Conservation (phyloP, 2,113 vertebrate genomes). For the Hemichromis elongatus region DNA sequence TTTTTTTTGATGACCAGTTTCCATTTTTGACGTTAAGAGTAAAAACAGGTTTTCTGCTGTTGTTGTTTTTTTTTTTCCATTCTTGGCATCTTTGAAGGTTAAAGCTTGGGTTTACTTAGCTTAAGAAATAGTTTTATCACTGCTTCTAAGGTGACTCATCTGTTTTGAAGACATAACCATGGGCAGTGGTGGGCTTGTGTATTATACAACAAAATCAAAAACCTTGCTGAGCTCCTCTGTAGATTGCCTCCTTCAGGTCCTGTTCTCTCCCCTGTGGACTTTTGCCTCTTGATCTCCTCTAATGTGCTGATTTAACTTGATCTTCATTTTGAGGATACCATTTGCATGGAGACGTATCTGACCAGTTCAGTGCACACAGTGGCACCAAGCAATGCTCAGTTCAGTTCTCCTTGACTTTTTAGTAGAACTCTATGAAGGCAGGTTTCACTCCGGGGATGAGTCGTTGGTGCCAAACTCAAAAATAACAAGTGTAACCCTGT, state of each 20-base stretch:
- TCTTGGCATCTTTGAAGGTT: not conserved
- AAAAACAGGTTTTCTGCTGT: not conserved
- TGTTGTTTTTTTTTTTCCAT: not conserved
- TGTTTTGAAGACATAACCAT: not conserved
- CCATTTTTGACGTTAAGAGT: not conserved
- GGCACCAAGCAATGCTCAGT: not conserved
- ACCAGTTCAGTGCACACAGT: not conserved
- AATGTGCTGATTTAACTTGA: not conserved
- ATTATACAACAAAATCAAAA: not conserved
- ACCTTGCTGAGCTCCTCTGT: not conserved
- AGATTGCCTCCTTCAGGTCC: not conserved
- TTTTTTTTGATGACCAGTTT: not conserved
- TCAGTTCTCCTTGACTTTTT: not conserved
- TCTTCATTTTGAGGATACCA: not conserved
- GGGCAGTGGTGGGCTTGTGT: not conserved
- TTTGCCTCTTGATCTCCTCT: not conserved
- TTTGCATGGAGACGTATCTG: not conserved
- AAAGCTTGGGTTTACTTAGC: not conserved
- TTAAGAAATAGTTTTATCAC: not conserved
- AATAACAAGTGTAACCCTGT: not conserved
- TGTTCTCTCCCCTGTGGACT: not conserved
- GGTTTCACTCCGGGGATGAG: not conserved
- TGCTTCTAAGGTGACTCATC: not conserved
- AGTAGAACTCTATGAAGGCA: not conserved
- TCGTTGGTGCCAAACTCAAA: not conserved